Evolutionary conservation across 2,888 invertebrate genomes (phyloP).

Genomic region (Phragmatobia fuliginosa): DNA sequence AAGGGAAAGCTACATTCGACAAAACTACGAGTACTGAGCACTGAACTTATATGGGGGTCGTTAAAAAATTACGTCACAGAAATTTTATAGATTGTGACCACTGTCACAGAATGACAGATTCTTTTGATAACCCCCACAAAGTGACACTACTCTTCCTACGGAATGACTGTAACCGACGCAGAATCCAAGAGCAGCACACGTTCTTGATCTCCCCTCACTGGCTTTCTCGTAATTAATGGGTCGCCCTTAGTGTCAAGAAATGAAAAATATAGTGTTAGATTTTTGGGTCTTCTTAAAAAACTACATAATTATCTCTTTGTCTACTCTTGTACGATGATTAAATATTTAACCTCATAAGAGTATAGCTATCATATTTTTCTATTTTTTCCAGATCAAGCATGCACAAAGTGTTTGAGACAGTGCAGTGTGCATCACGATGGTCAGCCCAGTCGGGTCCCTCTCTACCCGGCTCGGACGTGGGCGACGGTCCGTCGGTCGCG

Average conservation of each 20-base stretch:
- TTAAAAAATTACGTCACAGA: too few relatives aligned
- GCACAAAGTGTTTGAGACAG: constrained; percentile 96
- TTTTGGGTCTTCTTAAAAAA: background rate
- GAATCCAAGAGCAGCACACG: too few relatives aligned
- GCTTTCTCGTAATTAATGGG: too few relatives aligned
- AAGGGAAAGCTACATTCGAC: background rate
- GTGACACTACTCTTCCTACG: too few relatives aligned
- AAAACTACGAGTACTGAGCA: background rate
- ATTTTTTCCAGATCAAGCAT: constrained; percentile 89
- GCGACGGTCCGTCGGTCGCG: constrained; percentile 78
- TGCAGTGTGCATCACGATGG: constrained; percentile 92
- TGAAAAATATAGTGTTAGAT: background rate
- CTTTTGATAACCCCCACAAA: too few relatives aligned
- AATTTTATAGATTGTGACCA: too few relatives aligned
- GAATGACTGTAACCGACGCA: too few relatives aligned
- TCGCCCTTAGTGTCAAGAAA: too few relatives aligned
- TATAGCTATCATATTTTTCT: background rate
- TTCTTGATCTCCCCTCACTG: too few relatives aligned
- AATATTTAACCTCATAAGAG: too few relatives aligned
- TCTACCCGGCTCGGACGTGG: constrained; percentile 73
- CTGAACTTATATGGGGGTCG: too few relatives aligned
- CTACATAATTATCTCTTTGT: background rate
- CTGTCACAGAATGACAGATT: too few relatives aligned
- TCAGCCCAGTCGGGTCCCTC: constrained; percentile 78
- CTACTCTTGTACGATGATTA: background rate